Evolutionary conservation across 2,797 vertebrate genomes (phyloP).

Genomic region (Acestrorhynchus altus): DNA sequence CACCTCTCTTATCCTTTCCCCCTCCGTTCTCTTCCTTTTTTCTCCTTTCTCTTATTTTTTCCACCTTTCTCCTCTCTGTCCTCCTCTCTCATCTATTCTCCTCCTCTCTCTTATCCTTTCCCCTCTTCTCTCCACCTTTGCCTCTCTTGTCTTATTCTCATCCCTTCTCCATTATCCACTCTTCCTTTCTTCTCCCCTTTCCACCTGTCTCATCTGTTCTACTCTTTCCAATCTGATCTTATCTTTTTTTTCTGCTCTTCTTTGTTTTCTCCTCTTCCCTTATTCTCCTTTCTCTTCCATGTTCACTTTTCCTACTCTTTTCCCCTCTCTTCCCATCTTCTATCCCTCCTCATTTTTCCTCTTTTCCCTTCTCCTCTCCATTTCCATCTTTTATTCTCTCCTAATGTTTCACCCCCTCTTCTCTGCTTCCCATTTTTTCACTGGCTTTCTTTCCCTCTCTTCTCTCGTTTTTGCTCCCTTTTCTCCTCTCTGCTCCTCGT

Average conservation of each 20-base stretch:
- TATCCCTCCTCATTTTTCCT: constrained; percentile 11
- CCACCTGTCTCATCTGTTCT: too few relatives aligned
- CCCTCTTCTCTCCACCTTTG: too few relatives aligned
- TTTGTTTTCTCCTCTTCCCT: neutral
- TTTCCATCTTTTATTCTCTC: neutral
- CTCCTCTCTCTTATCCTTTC: constrained; percentile 16
- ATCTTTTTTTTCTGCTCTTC: neutral
- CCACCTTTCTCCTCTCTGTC: too few relatives aligned
- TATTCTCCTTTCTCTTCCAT: constrained; percentile 1
- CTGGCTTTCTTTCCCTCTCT: constrained; percentile 7
- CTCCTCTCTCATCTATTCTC: neutral
- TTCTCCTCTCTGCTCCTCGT: constrained; percentile 2
- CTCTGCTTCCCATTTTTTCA: neutral
- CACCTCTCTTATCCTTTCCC: neutral
- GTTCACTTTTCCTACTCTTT: too few relatives aligned
- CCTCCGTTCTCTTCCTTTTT: neutral
- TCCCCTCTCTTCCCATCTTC: neutral
- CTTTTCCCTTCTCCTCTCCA: too few relatives aligned
- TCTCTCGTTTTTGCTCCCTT: constrained; percentile 26
- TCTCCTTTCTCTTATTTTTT: too few relatives aligned
- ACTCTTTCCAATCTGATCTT: too few relatives aligned
- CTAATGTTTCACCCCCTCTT: too few relatives aligned
- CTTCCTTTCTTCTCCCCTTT: too few relatives aligned
- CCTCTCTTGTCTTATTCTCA: neutral
- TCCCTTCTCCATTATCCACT: neutral